Base-by-base conservation (phyloP, 2,797 vertebrate genomes). In the Lophius americanus region DNA sequence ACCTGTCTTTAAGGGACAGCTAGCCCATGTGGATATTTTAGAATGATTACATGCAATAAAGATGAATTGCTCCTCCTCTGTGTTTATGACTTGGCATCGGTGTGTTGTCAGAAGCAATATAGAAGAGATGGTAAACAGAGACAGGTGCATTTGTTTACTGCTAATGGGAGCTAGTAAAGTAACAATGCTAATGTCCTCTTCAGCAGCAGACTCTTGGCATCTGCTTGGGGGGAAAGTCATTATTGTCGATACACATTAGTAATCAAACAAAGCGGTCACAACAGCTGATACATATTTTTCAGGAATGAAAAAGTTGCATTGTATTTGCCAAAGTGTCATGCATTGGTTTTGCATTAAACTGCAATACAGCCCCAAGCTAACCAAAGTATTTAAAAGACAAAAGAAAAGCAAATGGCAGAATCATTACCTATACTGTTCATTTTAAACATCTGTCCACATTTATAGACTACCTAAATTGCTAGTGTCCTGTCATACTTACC, bases 81-180 rank as follows among this genome's bases (percentile, higher is more conserved):
- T 81, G 85, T 89, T 91, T 91, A 91, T 89, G 89, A 90, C 89
- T 90, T 88, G 87, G 88, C 81, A 68, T 88, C 60, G 36, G 74
- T 83, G 79, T 76, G 87, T 90, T 92, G 90, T 91, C 90, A 91
- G 89, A 89, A 83, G 84, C 82, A 91, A 91, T 90, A 91, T 83
- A 88, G 87, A 83, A 79, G 83, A 78, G 86, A 86, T 84, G 85
- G 91, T 90, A 92, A 92, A 90, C 85, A 89, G 81, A 89, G 87
- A 92, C 91, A 92, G 91, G 90, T 92, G 90, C 89, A 88, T 91
- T 92, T 91, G 90, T 90, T 92, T 91, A 90, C 82, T 76, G 82
- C 77, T 91, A 91, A 92, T 91, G 86, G 85, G 85, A 84, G 84
- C 87, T 85, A 88, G 90, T 90, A 88, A 92, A 90, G 87, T 85